Base-by-base conservation (phyloP, 2,888 invertebrate species). In the Sarcophaga rosellei region DNA sequence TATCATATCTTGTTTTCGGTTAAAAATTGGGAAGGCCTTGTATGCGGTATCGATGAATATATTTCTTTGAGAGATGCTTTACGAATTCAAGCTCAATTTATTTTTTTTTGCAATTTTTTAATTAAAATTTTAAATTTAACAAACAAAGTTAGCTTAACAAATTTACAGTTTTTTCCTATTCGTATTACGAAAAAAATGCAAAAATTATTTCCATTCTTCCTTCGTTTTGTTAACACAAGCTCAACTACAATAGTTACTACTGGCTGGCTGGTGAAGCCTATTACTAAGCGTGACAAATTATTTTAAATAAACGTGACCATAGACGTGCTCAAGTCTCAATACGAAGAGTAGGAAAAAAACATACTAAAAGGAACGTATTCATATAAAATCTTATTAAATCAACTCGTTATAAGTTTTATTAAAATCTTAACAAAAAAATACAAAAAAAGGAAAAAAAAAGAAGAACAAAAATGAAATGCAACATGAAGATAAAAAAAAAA, bases 401-500 rank as follows among this genome's bases (percentile, higher is more conserved):
- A 63, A 73, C 23, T 83, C 78, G 61, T 77, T 72, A 72, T 47
- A 70, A 74, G 63, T 79, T 69, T 78, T 77, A 83, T 78, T 78
- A 70, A 59, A 62, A 35, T 35, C 35, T 35, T 25, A 35, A 35
- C 4, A 4, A 0, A 25, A 25, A 23, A 23, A 23, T 2, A 77
- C 72, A 82, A 82, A 25, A 25, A 25, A 25, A 25, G 4, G 4
- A 2, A 11, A 12, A 47, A 15, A 15, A 47, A 53, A 53, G 10
- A 53, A 15, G 5, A 15, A 53, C 2, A 53, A 53, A 15, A 53
- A 53, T 4, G 17, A 83, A 78, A 83, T 77, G 66, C 83, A n/a
- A 59, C 47, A 61, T 66, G 35, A 61, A 20, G 59, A 75, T 35
- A 77, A 86, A 81, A 86, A 81, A 77, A 86, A 81, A 86, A 81